phyloP scores from a whole-genome alignment of 2,888 invertebrate species.

The Orthosia gothica region DNA sequence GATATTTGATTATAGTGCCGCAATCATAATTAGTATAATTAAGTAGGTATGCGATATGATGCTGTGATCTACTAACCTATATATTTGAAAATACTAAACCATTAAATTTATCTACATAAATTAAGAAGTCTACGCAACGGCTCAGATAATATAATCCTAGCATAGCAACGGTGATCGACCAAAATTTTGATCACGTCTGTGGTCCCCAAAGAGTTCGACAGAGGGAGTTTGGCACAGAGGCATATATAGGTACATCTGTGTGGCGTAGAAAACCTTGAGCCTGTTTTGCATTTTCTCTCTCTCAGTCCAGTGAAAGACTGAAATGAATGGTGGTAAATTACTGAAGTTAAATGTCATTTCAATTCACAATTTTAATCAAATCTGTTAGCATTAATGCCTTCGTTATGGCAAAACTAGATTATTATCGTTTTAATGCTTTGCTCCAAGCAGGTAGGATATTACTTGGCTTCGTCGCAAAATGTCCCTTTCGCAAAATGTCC shows the following conservation, averaged over 20 bases:
- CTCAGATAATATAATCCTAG: too few species aligned
- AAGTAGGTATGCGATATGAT: not conserved
- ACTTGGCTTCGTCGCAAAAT: too few species aligned
- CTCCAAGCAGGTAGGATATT: constrained; percentile 4
- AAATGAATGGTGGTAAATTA: not conserved
- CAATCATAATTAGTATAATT: constrained; percentile 8
- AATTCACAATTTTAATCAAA: not conserved
- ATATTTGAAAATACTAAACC: too few species aligned
- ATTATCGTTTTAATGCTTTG: constrained; percentile 5
- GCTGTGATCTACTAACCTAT: constrained; percentile 7
- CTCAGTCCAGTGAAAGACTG: not conserved
- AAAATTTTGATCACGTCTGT: not conserved
- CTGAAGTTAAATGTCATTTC: not conserved
- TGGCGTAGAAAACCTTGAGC: not conserved
- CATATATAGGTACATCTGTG: not conserved
- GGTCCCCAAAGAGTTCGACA: not conserved
- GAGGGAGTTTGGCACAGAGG: not conserved
- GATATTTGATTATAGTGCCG: constrained; percentile 25
- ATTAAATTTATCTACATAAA: constrained; percentile 3
- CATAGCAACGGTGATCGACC: not conserved
- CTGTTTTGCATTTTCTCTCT: not conserved
- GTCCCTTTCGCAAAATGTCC: too few species aligned
- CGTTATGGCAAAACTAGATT: constrained; percentile 15
- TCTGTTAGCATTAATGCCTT: constrained; percentile 2
- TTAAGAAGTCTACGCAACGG: not conserved